These are phyloP conservation scores for Leiothrix lutea DNA, from an alignment of 2,113 vertebrate species.

Conservation along the genomic window DNA sequence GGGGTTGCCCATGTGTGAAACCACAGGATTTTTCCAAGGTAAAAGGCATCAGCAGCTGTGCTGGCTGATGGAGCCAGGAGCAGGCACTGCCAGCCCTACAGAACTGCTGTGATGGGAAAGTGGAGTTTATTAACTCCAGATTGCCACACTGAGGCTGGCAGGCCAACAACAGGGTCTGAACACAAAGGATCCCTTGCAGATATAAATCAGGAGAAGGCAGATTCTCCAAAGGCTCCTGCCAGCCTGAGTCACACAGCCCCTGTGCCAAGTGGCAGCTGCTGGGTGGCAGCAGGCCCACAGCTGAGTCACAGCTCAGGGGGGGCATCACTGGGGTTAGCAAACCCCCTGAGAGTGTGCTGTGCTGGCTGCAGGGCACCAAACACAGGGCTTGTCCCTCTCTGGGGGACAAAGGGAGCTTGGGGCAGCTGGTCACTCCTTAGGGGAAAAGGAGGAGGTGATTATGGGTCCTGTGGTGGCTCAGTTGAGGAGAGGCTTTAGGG, in stretches of 20 bases:
- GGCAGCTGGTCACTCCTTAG: neutral
- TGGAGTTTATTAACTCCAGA: conserved; percentile 43
- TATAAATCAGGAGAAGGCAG: neutral
- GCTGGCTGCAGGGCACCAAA: neutral
- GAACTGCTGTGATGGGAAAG: neutral
- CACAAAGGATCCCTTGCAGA: neutral
- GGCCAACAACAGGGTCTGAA: neutral
- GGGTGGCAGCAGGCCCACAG: rapidly evolving
- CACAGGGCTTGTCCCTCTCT: neutral
- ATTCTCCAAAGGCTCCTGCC: neutral
- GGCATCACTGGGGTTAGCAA: neutral
- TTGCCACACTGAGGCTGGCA: neutral
- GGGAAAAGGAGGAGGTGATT: neutral
- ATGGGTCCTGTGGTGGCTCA: neutral
- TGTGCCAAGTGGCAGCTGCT: conserved; percentile 12
- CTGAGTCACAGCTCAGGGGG: neutral
- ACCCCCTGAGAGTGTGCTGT: neutral
- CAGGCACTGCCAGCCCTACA: rapidly evolving
- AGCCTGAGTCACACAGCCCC: neutral
- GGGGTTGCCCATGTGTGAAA: neutral
- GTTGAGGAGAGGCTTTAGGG: neutral
- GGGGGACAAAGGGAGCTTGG: neutral
- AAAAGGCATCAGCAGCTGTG: neutral
- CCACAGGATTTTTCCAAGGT: neutral
- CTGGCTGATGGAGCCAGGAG: neutral